A percentile compares a stretch with the other conserved stretches of the same genome.
Conservation (phyloP, 2,797 vertebrate genomes). For the Arrhamphus sclerolepis region DNA sequence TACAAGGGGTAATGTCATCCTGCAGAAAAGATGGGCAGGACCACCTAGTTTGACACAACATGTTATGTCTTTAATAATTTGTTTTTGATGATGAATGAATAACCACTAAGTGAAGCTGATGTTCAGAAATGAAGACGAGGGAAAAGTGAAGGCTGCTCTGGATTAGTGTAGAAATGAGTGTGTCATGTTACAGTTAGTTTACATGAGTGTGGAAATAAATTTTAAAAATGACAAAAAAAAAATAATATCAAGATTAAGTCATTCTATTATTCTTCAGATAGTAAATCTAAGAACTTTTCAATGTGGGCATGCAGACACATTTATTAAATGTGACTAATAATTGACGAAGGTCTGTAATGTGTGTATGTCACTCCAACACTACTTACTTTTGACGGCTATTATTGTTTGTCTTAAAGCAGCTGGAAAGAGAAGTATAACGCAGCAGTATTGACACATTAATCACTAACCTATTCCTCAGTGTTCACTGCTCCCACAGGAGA, state of each 20-base stretch:
- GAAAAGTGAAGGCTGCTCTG: conserved; percentile 56
- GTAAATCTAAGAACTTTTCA: conserved; percentile 69
- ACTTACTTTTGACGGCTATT: conserved; percentile 61
- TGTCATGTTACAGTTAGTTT: conserved; percentile 65
- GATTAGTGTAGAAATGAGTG: conserved; percentile 61
- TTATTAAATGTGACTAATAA: conserved; percentile 75
- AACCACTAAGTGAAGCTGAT: conserved; percentile 85
- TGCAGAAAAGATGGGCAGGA: conserved; percentile 49
- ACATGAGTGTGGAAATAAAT: conserved; percentile 70
- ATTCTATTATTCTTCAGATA: conserved; percentile 73
- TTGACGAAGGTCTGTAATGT: conserved; percentile 75
- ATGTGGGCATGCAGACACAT: conserved; percentile 79
- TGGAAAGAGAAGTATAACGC: conserved; percentile 30
- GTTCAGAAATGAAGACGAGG: conserved; percentile 51
- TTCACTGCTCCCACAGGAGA: conserved; percentile 42
- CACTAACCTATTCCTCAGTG: conserved; percentile 48
- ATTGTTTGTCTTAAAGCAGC: conserved; percentile 50
- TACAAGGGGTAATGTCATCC: conserved; percentile 31
- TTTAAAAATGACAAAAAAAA: conserved; percentile 61
- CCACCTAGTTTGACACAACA: conserved; percentile 45
- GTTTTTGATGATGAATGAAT: conserved; percentile 66
- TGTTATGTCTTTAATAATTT: conserved; percentile 23
- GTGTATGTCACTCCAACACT: conserved; percentile 65
- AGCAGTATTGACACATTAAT: conserved; percentile 45
- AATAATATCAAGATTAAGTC: conserved; percentile 54